phyloP scores from a whole-genome alignment of 2,113 vertebrate species.

The Tichodroma muraria region DNA sequence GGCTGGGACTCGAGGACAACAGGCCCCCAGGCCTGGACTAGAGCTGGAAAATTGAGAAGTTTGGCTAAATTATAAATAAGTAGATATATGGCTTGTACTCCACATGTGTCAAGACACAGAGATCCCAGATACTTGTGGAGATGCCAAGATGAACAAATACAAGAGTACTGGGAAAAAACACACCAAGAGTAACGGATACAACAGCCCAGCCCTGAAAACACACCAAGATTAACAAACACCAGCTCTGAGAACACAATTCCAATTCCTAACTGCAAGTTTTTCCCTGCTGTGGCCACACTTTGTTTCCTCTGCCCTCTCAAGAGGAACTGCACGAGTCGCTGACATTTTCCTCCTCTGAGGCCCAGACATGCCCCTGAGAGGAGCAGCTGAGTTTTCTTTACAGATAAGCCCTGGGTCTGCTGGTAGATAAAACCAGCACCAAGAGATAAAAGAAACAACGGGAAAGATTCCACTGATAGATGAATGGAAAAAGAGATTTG shows the following conservation, averaged over 20 bases:
- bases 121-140: background rate
- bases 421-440: too few relatives aligned
- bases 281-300: background rate
- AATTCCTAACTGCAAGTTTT: background rate
- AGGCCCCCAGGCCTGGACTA: background rate
- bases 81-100: fast-evolving
- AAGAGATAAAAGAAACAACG: too few relatives aligned
- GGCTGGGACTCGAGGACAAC: background rate
- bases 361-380: background rate
- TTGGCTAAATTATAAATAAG: background rate
- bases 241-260: background rate
- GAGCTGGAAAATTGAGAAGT: background rate
- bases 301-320: background rate
- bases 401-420: too few relatives aligned
- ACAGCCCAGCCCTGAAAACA: background rate
- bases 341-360: background rate
- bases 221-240: background rate
- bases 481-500: too few relatives aligned
- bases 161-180: background rate
- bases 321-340: background rate
- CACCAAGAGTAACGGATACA: background rate
- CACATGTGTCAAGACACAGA: background rate
- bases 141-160: background rate
- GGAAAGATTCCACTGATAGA: too few relatives aligned
- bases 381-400: too few relatives aligned